A percentile compares a stretch with the other conserved stretches of the same genome.
Conservation (phyloP, 2,113 vertebrate species). For the Perca schrenkii region DNA sequence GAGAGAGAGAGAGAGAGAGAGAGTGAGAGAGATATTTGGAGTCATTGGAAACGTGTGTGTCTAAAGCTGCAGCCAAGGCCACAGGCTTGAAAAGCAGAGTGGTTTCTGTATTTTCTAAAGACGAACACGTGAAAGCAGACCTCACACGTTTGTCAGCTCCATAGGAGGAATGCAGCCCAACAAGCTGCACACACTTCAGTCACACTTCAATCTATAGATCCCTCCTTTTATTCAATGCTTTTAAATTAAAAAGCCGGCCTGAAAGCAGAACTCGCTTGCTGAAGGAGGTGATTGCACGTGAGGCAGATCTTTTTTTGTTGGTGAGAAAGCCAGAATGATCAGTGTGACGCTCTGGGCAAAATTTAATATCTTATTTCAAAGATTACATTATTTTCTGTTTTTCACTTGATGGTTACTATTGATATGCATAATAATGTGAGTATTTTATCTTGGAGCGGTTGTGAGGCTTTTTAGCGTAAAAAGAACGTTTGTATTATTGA, state of each 20-base stretch:
- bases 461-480: background rate
- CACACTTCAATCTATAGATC: conserved; percentile 38
- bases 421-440: background rate
- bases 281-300: background rate
- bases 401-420: background rate
- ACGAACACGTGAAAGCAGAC: conserved; percentile 22
- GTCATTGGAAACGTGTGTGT: conserved; percentile 11
- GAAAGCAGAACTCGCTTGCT: conserved; percentile 9
- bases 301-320: conserved; percentile 16
- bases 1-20: background rate
- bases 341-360: background rate
- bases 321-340: background rate
- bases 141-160: conserved; percentile 32
- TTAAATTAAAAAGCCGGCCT: conserved; percentile 49
- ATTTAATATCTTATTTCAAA: background rate
- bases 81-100: conserved; percentile 30
- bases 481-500: background rate
- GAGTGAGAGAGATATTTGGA: background rate
- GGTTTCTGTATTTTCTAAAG: conserved; percentile 37
- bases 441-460: background rate
- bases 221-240: conserved; percentile 40
- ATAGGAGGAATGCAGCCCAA: conserved; percentile 18
- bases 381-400: background rate
- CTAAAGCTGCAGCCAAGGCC: conserved; percentile 58
- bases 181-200: conserved; percentile 24